Conservation (phyloP, 1,140 invertebrate genomes). For the Bombus impatiens region DNA sequence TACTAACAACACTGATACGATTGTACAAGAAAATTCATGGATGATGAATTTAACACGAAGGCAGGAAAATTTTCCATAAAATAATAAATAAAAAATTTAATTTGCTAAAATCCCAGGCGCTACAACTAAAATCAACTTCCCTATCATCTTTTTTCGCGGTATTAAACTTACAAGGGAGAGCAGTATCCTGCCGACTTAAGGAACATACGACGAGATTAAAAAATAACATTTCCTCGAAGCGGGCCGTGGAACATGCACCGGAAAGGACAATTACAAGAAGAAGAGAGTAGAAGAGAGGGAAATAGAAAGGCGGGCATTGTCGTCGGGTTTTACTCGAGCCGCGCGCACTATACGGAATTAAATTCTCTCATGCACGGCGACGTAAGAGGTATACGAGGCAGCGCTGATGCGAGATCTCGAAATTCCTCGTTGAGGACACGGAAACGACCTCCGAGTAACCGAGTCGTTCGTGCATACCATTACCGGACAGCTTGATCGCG, state of each 20-base stretch:
- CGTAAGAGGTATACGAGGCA: slow-evolving; percentile 8
- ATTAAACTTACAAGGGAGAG: not conserved
- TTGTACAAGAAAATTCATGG: not conserved
- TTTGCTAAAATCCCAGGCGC: not conserved
- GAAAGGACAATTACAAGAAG: slow-evolving; percentile 29
- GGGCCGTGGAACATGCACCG: not conserved
- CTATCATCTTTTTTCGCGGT: not conserved
- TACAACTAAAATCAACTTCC: not conserved
- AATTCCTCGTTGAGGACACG: slow-evolving; percentile 67
- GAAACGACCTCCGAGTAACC: slow-evolving; percentile 62
- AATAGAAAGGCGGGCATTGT: slow-evolving; percentile 18
- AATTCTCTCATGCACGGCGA: slow-evolving; percentile 49
- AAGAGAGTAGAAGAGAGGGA: no score
- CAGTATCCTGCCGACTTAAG: no score
- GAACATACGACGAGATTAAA: slow-evolving; percentile 15
- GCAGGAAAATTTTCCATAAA: not conserved
- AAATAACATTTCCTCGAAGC: slow-evolving; percentile 32
- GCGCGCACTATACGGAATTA: slow-evolving; percentile 41
- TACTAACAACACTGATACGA: no score
- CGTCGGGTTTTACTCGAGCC: slow-evolving; percentile 12
- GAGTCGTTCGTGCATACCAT: slow-evolving; percentile 64
- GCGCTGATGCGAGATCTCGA: slow-evolving; percentile 60
- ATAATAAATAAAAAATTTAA: not conserved
- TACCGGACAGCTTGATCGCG: slow-evolving; percentile 54
- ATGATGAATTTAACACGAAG: not conserved